Evolutionary conservation across 2,113 vertebrate genomes (phyloP).

Genomic region (Anhinga rufa): DNA sequence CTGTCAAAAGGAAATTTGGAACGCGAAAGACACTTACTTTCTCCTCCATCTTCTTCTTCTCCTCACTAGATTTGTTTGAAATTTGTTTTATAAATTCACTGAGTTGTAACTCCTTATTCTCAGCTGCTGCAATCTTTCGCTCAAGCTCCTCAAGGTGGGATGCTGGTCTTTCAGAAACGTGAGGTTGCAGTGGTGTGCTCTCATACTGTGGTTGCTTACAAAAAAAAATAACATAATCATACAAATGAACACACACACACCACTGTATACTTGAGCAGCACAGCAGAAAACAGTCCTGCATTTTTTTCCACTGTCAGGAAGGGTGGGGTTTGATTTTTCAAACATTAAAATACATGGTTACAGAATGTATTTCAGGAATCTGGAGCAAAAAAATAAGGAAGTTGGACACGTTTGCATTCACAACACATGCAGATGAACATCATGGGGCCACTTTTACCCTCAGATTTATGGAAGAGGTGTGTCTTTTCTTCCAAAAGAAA

Average conservation of each 20-base stretch:
- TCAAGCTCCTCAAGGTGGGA: constrained; percentile 80
- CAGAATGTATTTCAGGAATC: background rate
- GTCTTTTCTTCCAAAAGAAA: background rate
- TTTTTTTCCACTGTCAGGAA: background rate
- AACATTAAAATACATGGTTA: background rate
- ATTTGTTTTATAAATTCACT: constrained; percentile 85
- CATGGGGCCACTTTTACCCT: background rate
- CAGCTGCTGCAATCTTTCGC: constrained; percentile 78
- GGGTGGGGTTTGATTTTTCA: background rate
- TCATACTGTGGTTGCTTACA: constrained; percentile 67
- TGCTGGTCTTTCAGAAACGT: constrained; percentile 60
- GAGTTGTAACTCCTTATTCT: constrained; percentile 83
- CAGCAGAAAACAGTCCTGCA: background rate
- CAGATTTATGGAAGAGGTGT: background rate
- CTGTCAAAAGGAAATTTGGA: background rate
- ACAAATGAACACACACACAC: background rate
- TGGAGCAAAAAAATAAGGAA: background rate
- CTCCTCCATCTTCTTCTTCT: constrained; percentile 91
- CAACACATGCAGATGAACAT: background rate
- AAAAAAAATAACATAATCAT: background rate
- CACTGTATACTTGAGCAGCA: background rate
- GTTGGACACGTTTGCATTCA: background rate
- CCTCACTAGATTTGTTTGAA: constrained; percentile 84
- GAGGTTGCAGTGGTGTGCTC: constrained; percentile 55
- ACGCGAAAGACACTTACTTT: constrained; percentile 75